Base-by-base conservation (phyloP, 1,140 invertebrate species). In the Bombus difficillimus region DNA sequence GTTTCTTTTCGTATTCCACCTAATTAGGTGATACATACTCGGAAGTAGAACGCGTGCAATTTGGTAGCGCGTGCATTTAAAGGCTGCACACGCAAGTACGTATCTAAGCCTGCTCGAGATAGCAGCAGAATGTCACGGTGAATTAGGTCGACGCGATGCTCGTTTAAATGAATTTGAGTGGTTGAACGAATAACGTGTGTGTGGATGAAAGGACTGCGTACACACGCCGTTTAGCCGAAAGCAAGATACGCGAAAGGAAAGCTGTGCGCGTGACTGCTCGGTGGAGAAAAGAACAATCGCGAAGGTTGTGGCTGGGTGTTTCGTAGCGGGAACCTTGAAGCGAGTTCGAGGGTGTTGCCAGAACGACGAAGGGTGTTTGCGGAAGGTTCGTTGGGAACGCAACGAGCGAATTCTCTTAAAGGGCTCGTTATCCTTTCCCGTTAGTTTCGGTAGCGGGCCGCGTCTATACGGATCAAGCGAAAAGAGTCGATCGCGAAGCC, bases 111-210 rank as follows among this genome's bases (percentile, higher is more conserved):
- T 53, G 12, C 6, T 47, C 34, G 10, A n/a, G 34, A 53, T 53
- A 22, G 18, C 47, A 13, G 43, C 18, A 41, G 66, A 34, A 32
- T 86, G 76, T 83, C 57, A 89, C 68, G 78, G 72, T 37, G 34
- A 86, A 89, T 89, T 89, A 34, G 68, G 13, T 43, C 13, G 4
- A 3, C 12, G 34, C 81, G 85, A 73, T 74, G 84, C 80, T 83
- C 88, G 74, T 89, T 89, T 83, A 34, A 89, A 86, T 53, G 80
- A 62, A 34, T 88, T 62, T 4, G 64, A 75, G 18, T 28, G 73
- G 39, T 62, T 66, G 25, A 57, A n/a, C 37, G 37, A 28, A 28
- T 3, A 18, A n/a, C 68, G 32, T 37, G 57, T 59, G 34, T 34
- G 59, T 12, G 9, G 25, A 3, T 28, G 59, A 59, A 59, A 25